Evolutionary conservation across 2,113 vertebrate genomes (phyloP), one percentile per base, ranked within the genome.

Genomic region (Marmota flaviventris): DNA sequence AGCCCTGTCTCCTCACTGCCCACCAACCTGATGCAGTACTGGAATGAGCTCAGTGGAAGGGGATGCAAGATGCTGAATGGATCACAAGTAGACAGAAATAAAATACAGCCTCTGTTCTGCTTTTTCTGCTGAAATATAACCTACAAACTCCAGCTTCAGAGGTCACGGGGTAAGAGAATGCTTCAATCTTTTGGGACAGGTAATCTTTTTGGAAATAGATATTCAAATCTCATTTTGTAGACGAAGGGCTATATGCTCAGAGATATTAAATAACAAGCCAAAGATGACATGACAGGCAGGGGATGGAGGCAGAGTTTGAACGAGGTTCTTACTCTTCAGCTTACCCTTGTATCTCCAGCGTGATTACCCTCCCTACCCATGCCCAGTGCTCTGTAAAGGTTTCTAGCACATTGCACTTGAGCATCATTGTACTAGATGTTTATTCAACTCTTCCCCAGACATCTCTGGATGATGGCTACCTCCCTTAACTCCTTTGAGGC

Each of bases 131-230:
- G 13, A 92, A 91, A 86, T 29, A 81, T 13, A 48, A 24, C 20
- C 86, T 84, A 39, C 20, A 86, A 29, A 72, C 37, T 53, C 37
- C 27, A 72, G 53, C 82, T 61, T 83, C 85, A 70, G 20, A 78
- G 39, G 37, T 42, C 22, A 82, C 10, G 32, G 42, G 29, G 34
- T 48, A 72, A 84, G 77, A n/a, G 39, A 83, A 42, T 67, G 11
- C 29, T 72, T 79, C 65, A 72, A 77, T 27, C 22, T 24, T 78
- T 65, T 18, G 48, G 14, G 51, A 88, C 17, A 78, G 22, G n/a
- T n/a, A 76, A 86, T 78, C 32, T 67, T 92, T 85, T 95, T 2
- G 65, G 85, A 79, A 81, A 81, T 2, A 92, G 16, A 77, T 25
- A 85, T 34, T 77, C 10, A 56, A 27, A 85, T 73, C 25, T 77